Percentiles rank a stretch among this genome's conserved stretches.
Evolutionary conservation across 2,888 invertebrate species (phyloP).

Genomic region (Steromphala cineraria): DNA sequence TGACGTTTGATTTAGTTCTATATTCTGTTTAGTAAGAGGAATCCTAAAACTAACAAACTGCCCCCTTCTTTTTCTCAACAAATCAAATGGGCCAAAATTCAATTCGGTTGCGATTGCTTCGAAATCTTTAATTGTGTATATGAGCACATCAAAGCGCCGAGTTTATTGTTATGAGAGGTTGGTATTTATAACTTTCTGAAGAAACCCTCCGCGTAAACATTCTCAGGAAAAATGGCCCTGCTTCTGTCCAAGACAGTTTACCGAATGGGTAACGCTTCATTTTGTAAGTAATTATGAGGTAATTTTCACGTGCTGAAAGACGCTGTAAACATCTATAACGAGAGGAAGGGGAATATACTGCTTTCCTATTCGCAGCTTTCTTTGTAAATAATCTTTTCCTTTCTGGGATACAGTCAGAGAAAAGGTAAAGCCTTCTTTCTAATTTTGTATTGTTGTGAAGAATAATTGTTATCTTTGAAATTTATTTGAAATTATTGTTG

Average conservation of each 20-base stretch:
- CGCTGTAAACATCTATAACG: not conserved
- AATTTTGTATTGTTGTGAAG: not conserved
- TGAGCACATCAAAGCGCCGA: not conserved
- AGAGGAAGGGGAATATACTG: not conserved
- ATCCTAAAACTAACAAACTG: not conserved
- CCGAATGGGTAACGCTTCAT: not conserved
- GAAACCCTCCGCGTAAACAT: too few species aligned
- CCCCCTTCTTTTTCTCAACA: not conserved
- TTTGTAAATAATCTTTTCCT: not conserved
- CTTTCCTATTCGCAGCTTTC: not conserved
- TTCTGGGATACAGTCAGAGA: too few species aligned
- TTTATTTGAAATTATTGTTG: not conserved
- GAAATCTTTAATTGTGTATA: not conserved
- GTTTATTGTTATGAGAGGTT: not conserved
- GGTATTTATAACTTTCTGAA: too few species aligned
- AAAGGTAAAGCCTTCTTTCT: not conserved
- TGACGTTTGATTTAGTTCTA: not conserved
- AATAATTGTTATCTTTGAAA: not conserved
- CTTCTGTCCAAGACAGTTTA: too few species aligned
- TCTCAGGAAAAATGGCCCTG: too few species aligned
- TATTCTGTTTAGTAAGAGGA: not conserved
- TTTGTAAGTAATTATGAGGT: not conserved
- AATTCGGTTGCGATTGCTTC: not conserved
- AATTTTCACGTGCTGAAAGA: slow-evolving; percentile 6
- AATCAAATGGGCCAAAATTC: not conserved